Evolutionary conservation across 30 jellyfish, hydroid and myxozoan species (phyloP).

Genomic region (Pseudorhiza aurosa): DNA sequence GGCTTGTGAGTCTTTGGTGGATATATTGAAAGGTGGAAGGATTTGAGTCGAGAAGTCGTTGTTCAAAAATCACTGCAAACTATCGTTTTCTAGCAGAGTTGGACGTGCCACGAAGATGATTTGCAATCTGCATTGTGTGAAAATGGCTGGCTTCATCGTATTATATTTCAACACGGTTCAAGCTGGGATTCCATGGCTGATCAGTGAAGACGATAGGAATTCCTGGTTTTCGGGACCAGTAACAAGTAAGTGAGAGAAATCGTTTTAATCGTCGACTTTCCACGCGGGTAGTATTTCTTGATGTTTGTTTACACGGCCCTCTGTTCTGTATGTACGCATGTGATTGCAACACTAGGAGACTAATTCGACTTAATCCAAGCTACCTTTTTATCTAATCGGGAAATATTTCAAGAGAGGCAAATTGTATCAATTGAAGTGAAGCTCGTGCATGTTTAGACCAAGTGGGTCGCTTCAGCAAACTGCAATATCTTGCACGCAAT

Average conservation of each 20-base stretch:
- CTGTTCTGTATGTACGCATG: neutral
- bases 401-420: too few species aligned
- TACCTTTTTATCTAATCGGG: neutral
- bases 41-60: too few species aligned
- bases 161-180: conserved; percentile 8
- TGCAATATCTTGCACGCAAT: too few species aligned
- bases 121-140: neutral
- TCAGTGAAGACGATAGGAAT: conserved; percentile 58
- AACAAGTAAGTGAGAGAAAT: conserved; percentile 6
- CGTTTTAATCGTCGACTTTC: neutral
- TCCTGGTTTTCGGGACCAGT: conserved; percentile 63
- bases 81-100: conserved; percentile 6
- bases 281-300: neutral
- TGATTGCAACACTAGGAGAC: neutral
- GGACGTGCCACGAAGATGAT: neutral
- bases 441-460: too few species aligned
- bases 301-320: neutral
- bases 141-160: neutral
- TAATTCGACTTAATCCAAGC: neutral
- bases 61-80: neutral
- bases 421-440: too few species aligned
- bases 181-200: conserved; percentile 63
- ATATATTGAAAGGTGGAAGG: conserved; percentile 6
- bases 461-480: too few species aligned
- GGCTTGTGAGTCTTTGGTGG: conserved; percentile 44